A percentile compares a stretch with the other conserved stretches of the same genome.
These are phyloP conservation scores for Girardinus metallicus DNA, from an alignment of 2,797 vertebrate species.

Conservation along the genomic window DNA sequence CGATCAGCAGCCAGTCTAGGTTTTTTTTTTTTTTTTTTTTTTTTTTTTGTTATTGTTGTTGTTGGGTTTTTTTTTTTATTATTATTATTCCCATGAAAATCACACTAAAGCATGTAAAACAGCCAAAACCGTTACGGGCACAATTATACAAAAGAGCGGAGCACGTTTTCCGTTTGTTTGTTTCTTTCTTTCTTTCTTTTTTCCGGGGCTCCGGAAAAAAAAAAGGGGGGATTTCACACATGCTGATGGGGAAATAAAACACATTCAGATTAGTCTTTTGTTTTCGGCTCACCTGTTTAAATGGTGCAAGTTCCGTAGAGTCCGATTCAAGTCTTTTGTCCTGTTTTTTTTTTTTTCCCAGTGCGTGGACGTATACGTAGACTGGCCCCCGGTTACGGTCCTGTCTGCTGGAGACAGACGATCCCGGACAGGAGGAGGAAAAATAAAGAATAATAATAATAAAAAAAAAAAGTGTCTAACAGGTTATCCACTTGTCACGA, in stretches of 20 bases:
- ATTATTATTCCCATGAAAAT: neutral
- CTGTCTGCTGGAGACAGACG: slow-evolving; percentile 57
- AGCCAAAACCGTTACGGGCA: neutral
- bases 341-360: slow-evolving; percentile 37
- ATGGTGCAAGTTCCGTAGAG: slow-evolving; percentile 42
- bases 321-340: slow-evolving; percentile 55
- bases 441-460: slow-evolving; percentile 19
- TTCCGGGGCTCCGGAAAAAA: slow-evolving; percentile 7
- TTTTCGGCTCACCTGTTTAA: slow-evolving; percentile 69
- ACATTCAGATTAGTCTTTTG: slow-evolving; percentile 17
- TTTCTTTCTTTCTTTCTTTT: slow-evolving; percentile 15
- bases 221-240: slow-evolving; percentile 24
- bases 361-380: slow-evolving; percentile 53
- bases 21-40: neutral
- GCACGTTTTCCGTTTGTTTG: neutral
- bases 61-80: neutral
- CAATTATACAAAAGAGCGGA: neutral
- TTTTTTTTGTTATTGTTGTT: neutral
- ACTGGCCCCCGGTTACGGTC: slow-evolving; percentile 58
- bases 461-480: slow-evolving; percentile 64
- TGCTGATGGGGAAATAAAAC: slow-evolving; percentile 6
- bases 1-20: slow-evolving; percentile 7
- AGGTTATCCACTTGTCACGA: slow-evolving; percentile 73
- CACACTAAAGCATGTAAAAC: slow-evolving; percentile 14
- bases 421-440: slow-evolving; percentile 40